These are phyloP conservation scores for Pachyramphus minor DNA, from an alignment of 2,113 vertebrate species.

Conservation along the genomic window DNA sequence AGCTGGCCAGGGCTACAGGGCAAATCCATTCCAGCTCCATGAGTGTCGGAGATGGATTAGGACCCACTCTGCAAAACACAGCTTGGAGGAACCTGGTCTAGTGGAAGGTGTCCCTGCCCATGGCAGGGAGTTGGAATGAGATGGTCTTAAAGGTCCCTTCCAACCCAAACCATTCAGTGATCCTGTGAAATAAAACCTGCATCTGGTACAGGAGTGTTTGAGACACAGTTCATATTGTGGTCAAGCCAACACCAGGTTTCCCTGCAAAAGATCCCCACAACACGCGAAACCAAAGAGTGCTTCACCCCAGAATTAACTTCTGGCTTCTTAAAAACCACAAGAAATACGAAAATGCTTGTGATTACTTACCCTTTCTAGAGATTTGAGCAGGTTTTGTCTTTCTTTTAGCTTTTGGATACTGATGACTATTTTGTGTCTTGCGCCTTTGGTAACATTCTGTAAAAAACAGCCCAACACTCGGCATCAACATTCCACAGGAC, in stretches of 20 bases:
- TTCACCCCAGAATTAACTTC: background rate
- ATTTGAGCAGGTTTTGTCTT: constrained; percentile 91
- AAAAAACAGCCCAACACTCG: constrained; percentile 12
- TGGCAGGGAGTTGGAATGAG: background rate
- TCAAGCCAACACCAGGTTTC: background rate
- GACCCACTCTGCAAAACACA: background rate
- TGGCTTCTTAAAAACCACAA: background rate
- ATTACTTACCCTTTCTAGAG: constrained; percentile 91
- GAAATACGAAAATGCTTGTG: background rate
- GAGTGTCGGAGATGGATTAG: background rate
- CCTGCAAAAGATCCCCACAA: background rate
- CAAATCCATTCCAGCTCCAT: background rate
- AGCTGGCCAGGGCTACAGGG: background rate
- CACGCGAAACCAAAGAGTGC: fast-evolving
- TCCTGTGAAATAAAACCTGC: background rate
- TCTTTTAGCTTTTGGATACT: constrained; percentile 98
- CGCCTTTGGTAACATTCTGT: constrained; percentile 98
- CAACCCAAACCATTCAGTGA: background rate
- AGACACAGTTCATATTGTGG: background rate
- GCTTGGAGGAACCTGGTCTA: background rate
- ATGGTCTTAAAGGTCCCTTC: background rate
- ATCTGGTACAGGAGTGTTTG: background rate
- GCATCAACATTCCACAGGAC: background rate
- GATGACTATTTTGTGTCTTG: constrained; percentile 98
- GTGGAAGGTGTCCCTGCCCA: background rate